A percentile compares a stretch with the other conserved stretches of the same genome.
Evolutionary conservation across 2,888 invertebrate species (phyloP).

Genomic region (Cotesia congregata): DNA sequence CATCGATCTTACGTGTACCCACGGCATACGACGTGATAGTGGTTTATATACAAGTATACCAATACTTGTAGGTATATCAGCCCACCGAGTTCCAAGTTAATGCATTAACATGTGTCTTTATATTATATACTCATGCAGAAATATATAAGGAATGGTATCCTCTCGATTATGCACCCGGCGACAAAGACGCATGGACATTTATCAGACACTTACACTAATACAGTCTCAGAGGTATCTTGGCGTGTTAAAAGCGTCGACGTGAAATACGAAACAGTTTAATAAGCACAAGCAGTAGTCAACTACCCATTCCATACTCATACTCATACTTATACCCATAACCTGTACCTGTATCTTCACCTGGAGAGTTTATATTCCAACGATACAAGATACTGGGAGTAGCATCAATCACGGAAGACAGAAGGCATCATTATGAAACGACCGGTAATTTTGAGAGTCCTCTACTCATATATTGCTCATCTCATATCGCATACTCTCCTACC

Average conservation of each 20-base stretch:
- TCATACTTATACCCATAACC: too few relatives aligned
- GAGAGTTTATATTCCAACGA: constrained; percentile 45
- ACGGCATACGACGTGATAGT: neutral
- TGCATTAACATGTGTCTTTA: constrained; percentile 23
- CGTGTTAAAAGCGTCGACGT: constrained; percentile 56
- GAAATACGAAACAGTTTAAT: constrained; percentile 64
- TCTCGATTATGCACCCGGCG: neutral
- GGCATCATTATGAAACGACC: constrained; percentile 54
- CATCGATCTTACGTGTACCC: constrained; percentile 54
- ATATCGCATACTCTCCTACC: constrained; percentile 26
- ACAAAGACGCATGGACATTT: constrained; percentile 27
- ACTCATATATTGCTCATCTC: constrained; percentile 11
- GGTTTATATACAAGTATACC: neutral
- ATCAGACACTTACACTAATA: constrained; percentile 34
- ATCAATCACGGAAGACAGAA: constrained; percentile 60
- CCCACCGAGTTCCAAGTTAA: constrained; percentile 12
- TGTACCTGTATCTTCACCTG: too few relatives aligned
- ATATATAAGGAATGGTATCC: neutral
- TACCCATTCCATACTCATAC: constrained; percentile 41
- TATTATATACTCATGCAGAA: constrained; percentile 26
- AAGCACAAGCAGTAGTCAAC: constrained; percentile 59
- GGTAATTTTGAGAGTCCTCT: constrained; percentile 45
- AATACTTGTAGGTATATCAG: neutral
- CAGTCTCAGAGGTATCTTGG: constrained; percentile 38
- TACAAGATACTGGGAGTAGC: constrained; percentile 59